phyloP scores from a whole-genome alignment of 2,113 vertebrate species.

The Microtus oregoni region DNA sequence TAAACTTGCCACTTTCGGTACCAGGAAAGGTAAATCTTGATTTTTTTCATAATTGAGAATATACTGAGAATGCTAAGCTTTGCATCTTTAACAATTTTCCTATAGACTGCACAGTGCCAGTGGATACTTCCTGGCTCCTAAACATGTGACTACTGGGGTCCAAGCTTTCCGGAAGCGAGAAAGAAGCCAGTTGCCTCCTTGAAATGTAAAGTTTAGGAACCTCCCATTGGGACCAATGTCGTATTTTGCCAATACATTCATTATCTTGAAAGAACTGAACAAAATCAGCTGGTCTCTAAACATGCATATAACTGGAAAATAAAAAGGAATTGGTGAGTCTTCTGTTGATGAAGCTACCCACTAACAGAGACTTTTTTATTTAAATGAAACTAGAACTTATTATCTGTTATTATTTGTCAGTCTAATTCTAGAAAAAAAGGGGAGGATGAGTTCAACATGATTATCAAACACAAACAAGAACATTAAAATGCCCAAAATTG shows the following conservation, averaged over 20 bases:
- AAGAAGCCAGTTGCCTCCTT: not conserved
- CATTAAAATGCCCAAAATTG: not conserved
- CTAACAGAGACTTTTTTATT: not conserved
- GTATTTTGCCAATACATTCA: not conserved
- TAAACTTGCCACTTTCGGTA: not conserved
- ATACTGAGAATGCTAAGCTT: not conserved
- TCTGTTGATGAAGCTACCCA: not conserved
- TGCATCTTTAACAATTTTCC: not conserved
- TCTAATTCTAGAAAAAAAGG: not conserved
- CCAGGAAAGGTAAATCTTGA: slow-evolving; percentile 27
- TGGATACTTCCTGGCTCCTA: not conserved
- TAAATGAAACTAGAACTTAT: not conserved
- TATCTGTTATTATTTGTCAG: not conserved
- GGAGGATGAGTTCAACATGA: fast-evolving
- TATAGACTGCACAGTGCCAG: not conserved
- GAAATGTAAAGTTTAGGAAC: slow-evolving; percentile 1
- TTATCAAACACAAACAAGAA: not conserved
- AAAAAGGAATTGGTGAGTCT: not conserved
- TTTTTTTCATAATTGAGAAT: not conserved
- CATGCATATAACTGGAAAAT: not conserved
- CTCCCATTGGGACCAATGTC: not conserved
- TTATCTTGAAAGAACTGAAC: slow-evolving; percentile 22
- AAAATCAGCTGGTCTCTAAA: not conserved
- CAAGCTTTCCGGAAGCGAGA: not conserved
- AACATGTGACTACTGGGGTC: not conserved